Evolutionary conservation across 1,140 invertebrate species (phyloP).

Genomic region (Trialeurodes vaporariorum): DNA sequence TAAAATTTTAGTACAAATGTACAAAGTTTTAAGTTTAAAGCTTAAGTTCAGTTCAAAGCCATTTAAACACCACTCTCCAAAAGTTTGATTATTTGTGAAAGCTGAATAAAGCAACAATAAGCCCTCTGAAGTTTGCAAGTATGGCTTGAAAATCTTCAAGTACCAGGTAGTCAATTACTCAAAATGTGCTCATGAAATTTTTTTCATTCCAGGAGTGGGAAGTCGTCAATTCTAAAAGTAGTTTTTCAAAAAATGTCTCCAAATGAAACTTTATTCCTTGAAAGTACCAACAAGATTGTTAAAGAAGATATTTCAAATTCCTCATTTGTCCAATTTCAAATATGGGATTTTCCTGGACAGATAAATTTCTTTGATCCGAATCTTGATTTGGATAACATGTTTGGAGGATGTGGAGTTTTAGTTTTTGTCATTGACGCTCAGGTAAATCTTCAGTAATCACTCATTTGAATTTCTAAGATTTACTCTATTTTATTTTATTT

Average conservation of each 20-base stretch:
- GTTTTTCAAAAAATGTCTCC: conserved; percentile 99
- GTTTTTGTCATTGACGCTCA: conserved; percentile 99
- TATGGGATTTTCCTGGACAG: conserved; percentile 99
- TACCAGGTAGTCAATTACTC: no score
- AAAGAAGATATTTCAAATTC: conserved; percentile 96
- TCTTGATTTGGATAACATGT: conserved; percentile 92
- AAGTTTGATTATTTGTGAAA: no score
- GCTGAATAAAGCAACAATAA: no score
- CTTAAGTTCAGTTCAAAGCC: no score
- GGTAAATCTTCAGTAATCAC: conserved; percentile 39
- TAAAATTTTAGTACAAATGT: no score
- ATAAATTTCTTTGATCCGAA: conserved; percentile 94
- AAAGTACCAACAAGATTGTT: conserved; percentile 96
- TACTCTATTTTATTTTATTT: no score
- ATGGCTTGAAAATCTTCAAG: no score
- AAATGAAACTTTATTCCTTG: conserved; percentile 98
- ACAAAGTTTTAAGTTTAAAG: no score
- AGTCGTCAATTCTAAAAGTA: conserved; percentile 99
- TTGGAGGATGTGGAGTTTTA: conserved; percentile 86
- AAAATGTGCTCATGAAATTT: no score
- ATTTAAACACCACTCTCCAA: no score
- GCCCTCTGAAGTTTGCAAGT: no score
- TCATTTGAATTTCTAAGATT: no score
- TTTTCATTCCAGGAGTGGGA: conserved; percentile 71
- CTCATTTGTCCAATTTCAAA: conserved; percentile 99